Percentiles rank a stretch among this genome's conserved stretches.
phyloP scores from a whole-genome alignment of 1,140 invertebrate genomes.

The Helicoverpa zea region DNA sequence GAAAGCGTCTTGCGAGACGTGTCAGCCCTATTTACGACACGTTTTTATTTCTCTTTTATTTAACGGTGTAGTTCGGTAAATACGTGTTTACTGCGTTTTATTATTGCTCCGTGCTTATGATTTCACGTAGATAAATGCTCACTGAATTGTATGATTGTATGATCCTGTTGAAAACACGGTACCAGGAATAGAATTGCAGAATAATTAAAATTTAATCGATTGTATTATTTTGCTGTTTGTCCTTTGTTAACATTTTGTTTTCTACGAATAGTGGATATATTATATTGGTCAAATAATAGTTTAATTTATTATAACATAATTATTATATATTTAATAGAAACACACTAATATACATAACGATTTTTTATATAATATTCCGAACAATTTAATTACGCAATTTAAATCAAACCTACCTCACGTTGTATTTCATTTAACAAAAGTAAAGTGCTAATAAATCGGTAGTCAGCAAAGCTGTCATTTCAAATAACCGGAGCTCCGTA shows the following conservation, averaged over 20 bases:
- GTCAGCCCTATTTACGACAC: constrained; percentile 38
- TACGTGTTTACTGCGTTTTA: constrained; percentile 45
- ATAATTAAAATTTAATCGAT: neutral
- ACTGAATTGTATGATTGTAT: constrained; percentile 41
- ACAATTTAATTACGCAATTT: neutral
- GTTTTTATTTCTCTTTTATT: constrained; percentile 51
- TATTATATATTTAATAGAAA: too few relatives aligned
- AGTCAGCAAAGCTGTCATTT: constrained; percentile 50
- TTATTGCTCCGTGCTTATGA: constrained; percentile 39
- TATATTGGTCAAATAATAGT: neutral
- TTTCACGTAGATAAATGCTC: constrained; percentile 29
- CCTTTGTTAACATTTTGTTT: neutral
- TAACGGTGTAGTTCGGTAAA: constrained; percentile 48
- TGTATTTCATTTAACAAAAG: constrained; percentile 2
- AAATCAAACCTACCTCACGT: neutral
- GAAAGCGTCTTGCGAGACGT: constrained; percentile 20
- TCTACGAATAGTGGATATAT: neutral
- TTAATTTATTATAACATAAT: too few relatives aligned
- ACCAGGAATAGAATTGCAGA: neutral
- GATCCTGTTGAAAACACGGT: neutral
- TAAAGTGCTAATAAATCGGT: constrained; percentile 40
- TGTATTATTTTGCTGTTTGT: neutral
- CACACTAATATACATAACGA: too few relatives aligned
- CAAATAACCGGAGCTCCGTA: constrained; percentile 29
- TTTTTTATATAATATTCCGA: too few relatives aligned